These are phyloP conservation scores for Cryptomyrus ogoouensis DNA, from an alignment of 2,113 vertebrate genomes.

Conservation along the genomic window DNA sequence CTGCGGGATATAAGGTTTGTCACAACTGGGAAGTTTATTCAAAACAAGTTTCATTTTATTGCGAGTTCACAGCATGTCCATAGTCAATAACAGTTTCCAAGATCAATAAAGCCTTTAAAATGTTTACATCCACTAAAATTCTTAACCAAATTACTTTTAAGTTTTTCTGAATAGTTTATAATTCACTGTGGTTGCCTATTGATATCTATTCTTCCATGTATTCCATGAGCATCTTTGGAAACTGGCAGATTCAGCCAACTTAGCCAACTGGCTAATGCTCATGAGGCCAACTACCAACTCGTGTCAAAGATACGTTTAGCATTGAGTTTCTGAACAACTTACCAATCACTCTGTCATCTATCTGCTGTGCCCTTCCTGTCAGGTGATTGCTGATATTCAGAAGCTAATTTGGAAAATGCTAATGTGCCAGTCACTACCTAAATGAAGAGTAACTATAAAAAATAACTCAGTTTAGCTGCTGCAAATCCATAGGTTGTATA, in stretches of 20 bases:
- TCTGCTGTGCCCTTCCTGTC: not conserved
- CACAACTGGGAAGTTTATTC: not conserved
- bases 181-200: not conserved
- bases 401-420: not conserved
- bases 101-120: not conserved
- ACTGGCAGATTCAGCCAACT: not conserved
- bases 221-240: not conserved
- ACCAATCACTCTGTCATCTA: not conserved
- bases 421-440: not conserved
- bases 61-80: not conserved
- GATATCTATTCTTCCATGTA: not conserved
- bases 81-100: not conserved
- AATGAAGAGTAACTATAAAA: not conserved
- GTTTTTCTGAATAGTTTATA: not conserved
- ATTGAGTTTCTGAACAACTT: not conserved
- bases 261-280: not conserved
- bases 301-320: not conserved
- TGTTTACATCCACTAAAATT: not conserved
- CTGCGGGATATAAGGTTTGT: not conserved
- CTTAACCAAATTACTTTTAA: not conserved
- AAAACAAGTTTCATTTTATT: not conserved
- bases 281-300: not conserved
- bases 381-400: not conserved
- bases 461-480: not conserved
- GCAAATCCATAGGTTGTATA: not conserved